Evolutionary conservation across 2,888 invertebrate genomes (phyloP), one percentile per base, ranked within the genome.

Genomic region (Drosophila merina): DNA sequence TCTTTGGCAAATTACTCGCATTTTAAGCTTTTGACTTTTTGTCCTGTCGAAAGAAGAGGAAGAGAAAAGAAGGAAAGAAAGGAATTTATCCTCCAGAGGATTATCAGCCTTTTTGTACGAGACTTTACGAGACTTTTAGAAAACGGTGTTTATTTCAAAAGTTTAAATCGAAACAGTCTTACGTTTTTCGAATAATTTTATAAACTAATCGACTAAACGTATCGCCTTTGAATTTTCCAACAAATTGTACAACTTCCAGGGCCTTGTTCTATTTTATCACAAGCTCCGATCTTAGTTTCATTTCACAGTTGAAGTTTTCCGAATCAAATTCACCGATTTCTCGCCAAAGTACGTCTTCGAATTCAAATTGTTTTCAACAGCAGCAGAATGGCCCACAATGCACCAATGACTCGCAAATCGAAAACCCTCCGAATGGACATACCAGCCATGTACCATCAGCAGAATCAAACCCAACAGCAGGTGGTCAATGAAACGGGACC

Each of bases 11-110:
- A 72, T 72, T 64, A 55, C 64, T 52, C 64, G 48, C 72, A 56
- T 72, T 60, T 71, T 54, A 64, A 64, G 50, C 52, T 47, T 47
- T 62, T 72, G 69, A 70, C 69, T 72, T 70, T 72, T 70, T 49
- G 52, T 60, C 54, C 31, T 50, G n/a, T 20, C 30, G 9, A 38
- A 40, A 47, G 59, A 10, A 38, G 6, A 4, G 30, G 9, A 12
- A 12, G 28, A 12, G 28, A 48, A 47, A 14, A 12, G 14, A 31
- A 3, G 6, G 66, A 26, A 31, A 49, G 33, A 45, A 64, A 52
- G n/a, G 30, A 38, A 52, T 54, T 33, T 36, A 14, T 33, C 20
- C 36, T 42, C 33, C 49, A 38, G 49, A 28, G 54, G 72, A 69
- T 69, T 71, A 40, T 38, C 10, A 49, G 38, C 6, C 6, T 9